Conservation (phyloP, 1,140 invertebrate species). For the Sarcophaga peregrina region DNA sequence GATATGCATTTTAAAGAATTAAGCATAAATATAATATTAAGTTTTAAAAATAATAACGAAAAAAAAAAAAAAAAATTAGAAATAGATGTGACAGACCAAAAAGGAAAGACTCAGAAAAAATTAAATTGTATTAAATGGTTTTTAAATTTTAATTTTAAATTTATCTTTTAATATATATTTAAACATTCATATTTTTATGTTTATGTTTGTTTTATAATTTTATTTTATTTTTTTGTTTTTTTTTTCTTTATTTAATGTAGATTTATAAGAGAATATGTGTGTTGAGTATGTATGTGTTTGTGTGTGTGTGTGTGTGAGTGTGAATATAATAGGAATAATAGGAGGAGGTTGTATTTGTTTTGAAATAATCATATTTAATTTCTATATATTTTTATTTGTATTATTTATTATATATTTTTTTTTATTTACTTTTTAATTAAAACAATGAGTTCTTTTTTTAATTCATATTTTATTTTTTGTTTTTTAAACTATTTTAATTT, state of each 20-base stretch:
- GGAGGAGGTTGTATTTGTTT: neutral
- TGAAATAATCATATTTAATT: constrained; percentile 10
- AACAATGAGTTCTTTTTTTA: constrained; percentile 5
- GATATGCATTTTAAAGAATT: neutral
- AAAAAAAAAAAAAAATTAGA: neutral
- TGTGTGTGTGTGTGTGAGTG: neutral
- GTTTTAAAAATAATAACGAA: neutral
- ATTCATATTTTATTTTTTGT: neutral
- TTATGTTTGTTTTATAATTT: constrained; percentile 19
- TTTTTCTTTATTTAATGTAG: neutral
- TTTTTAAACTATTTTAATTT: neutral
- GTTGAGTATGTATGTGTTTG: neutral
- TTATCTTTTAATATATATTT: neutral
- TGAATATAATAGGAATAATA: no score
- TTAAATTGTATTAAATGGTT: constrained; percentile 1
- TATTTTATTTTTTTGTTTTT: constrained; percentile 29
- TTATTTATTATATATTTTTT: neutral
- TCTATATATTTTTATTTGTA: neutral
- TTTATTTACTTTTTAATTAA: constrained; percentile 9
- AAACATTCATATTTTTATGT: constrained; percentile 16
- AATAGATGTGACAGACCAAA: neutral
- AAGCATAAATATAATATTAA: neutral
- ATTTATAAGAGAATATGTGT: neutral
- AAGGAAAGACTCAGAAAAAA: neutral
- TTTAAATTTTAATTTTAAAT: constrained; percentile 1